phyloP scores from a whole-genome alignment of 1,140 invertebrate species.

The Camponotus floridanus region DNA sequence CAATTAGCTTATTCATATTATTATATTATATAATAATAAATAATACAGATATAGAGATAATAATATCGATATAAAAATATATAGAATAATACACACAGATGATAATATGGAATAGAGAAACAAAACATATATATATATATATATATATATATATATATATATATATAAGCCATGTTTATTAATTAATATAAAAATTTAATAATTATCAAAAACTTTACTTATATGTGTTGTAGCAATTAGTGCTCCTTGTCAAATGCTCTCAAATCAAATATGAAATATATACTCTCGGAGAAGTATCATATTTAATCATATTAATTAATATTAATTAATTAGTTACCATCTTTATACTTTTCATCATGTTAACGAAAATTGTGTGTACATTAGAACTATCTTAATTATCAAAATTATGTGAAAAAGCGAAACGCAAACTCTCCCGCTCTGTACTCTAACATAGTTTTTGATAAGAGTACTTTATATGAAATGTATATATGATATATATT shows the following conservation, averaged over 20 bases:
- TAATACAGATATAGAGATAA: not conserved
- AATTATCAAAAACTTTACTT: not conserved
- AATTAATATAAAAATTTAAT: not conserved
- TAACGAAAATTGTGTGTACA: not conserved
- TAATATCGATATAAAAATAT: not conserved
- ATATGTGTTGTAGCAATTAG: not conserved
- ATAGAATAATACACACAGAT: not conserved
- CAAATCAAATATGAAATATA: not conserved
- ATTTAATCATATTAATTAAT: not conserved
- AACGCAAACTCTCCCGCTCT: conserved; percentile 4
- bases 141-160: too few relatives aligned
- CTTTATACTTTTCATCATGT: not conserved
- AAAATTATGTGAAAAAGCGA: conserved; percentile 13
- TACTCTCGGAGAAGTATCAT: not conserved
- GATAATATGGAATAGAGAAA: not conserved
- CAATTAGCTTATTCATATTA: conserved; percentile 13
- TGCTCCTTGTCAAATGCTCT: not conserved
- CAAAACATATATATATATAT: too few relatives aligned
- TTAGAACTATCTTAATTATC: conserved; percentile 36
- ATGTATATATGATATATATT: not conserved
- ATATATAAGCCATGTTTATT: too few relatives aligned
- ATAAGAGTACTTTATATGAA: not conserved
- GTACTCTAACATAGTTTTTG: conserved; percentile 4
- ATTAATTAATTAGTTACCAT: conserved; percentile 16
- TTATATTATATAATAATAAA: not conserved